Conservation (phyloP, 2,888 invertebrate genomes). For the Amblyjoppa fuscipennis region DNA sequence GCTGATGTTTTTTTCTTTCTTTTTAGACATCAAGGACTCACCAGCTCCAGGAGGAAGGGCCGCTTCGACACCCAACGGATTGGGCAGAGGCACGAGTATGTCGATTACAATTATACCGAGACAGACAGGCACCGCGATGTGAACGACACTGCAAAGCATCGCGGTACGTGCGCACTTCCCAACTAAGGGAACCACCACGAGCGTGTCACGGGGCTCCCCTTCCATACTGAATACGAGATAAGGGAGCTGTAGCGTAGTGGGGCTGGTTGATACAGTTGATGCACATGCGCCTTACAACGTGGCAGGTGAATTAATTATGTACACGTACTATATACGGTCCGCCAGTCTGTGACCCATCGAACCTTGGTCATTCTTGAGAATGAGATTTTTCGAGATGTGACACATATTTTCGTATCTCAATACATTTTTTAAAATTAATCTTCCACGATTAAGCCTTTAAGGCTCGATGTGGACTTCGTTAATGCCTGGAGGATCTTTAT, state of each 20-base stretch:
- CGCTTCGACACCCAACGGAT: slow-evolving; percentile 73
- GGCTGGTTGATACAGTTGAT: slow-evolving; percentile 60
- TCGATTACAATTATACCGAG: slow-evolving; percentile 68
- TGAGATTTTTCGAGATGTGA: not conserved
- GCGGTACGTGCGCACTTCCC: slow-evolving; percentile 81
- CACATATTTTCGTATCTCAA: not conserved
- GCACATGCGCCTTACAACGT: slow-evolving; percentile 61
- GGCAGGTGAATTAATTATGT: slow-evolving; percentile 59
- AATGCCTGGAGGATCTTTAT: no score
- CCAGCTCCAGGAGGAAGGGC: slow-evolving; percentile 83
- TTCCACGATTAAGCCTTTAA: no score
- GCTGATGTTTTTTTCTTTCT: slow-evolving; percentile 5
- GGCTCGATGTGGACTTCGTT: no score
- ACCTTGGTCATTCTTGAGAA: not conserved
- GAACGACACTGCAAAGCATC: slow-evolving; percentile 81
- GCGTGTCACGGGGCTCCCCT: slow-evolving; percentile 68
- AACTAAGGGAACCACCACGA: slow-evolving; percentile 76
- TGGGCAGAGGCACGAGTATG: slow-evolving; percentile 64
- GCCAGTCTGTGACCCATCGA: slow-evolving; percentile 15
- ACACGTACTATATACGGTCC: slow-evolving; percentile 45
- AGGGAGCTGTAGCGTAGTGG: slow-evolving; percentile 50
- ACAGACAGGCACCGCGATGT: slow-evolving; percentile 75
- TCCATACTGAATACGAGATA: slow-evolving; percentile 56
- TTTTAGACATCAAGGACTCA: slow-evolving; percentile 67
- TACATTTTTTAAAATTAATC: no score